Conservation (phyloP, 2,113 vertebrate species). For the Apteryx owenii region DNA sequence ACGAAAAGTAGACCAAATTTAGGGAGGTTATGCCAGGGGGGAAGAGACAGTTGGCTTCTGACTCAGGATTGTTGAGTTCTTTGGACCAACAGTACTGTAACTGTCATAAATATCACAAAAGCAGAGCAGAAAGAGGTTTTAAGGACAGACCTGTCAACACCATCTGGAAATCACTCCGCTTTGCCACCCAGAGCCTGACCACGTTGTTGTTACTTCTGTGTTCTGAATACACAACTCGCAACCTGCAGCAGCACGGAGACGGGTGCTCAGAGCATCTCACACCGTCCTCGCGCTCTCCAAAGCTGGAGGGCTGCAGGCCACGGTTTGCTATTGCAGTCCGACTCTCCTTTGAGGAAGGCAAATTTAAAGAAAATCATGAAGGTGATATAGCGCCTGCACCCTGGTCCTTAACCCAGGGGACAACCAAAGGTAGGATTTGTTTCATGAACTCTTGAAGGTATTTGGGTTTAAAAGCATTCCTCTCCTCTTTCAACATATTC, state of each 20-base stretch:
- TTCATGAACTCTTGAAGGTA: neutral
- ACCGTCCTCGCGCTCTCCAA: neutral
- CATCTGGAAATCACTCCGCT: neutral
- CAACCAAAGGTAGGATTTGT: neutral
- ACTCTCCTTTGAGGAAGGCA: neutral
- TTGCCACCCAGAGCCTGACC: neutral
- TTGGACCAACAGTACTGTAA: neutral
- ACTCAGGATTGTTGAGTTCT: neutral
- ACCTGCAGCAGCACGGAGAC: neutral
- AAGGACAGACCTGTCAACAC: neutral
- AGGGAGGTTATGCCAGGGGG: neutral
- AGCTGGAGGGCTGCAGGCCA: constrained; percentile 37
- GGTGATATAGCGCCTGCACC: neutral
- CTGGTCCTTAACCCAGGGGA: constrained; percentile 1
- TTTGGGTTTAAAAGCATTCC: constrained; percentile 21
- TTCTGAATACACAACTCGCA: neutral
- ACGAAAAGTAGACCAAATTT: neutral
- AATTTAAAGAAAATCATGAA: constrained; percentile 10
- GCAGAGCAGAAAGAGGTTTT: constrained; percentile 1
- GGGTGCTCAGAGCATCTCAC: neutral
- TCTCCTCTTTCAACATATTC: neutral
- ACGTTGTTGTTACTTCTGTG: neutral
- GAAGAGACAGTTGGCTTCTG: neutral
- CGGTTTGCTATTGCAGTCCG: neutral
- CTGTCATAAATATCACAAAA: neutral